Evolutionary conservation across 2,888 invertebrate species (phyloP).

Genomic region (Heliconius aoede): DNA sequence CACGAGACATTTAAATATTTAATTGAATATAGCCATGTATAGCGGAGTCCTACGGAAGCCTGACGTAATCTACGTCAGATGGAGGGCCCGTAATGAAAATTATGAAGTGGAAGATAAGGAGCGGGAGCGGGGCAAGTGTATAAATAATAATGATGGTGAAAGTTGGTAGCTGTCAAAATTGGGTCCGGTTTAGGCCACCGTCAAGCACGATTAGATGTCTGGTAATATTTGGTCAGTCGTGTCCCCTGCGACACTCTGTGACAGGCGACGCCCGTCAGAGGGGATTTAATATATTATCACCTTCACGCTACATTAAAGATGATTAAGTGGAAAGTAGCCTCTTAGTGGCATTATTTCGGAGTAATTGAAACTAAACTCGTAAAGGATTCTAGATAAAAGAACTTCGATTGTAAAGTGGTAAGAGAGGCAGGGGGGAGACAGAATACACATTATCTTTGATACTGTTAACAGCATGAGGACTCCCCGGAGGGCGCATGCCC

Average conservation of each 20-base stretch:
- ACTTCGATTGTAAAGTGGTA: no score
- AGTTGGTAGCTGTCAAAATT: constrained; percentile 69
- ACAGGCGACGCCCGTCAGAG: constrained; percentile 51
- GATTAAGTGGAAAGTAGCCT: constrained; percentile 40
- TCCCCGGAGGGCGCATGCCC: no score
- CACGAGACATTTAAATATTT: constrained; percentile 43
- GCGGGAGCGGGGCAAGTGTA: constrained; percentile 51
- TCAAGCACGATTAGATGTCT: constrained; percentile 59
- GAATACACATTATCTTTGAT: no score
- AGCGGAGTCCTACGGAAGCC: constrained; percentile 27
- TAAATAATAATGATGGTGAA: constrained; percentile 81
- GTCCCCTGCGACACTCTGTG: constrained; percentile 48
- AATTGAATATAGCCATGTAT: constrained; percentile 38
- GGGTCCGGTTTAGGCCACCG: constrained; percentile 57
- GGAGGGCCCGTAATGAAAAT: constrained; percentile 54
- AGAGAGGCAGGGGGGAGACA: no score
- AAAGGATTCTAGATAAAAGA: not conserved
- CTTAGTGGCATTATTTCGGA: constrained; percentile 24
- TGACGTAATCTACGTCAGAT: constrained; percentile 48
- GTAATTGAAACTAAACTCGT: not conserved
- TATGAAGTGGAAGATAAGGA: constrained; percentile 53
- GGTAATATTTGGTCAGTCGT: constrained; percentile 68
- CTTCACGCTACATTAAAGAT: constrained; percentile 39
- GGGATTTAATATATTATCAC: constrained; percentile 49
- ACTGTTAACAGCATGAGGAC: no score